These are phyloP conservation scores for Fopius arisanus DNA, from an alignment of 1,140 invertebrate genomes.

Conservation along the genomic window DNA sequence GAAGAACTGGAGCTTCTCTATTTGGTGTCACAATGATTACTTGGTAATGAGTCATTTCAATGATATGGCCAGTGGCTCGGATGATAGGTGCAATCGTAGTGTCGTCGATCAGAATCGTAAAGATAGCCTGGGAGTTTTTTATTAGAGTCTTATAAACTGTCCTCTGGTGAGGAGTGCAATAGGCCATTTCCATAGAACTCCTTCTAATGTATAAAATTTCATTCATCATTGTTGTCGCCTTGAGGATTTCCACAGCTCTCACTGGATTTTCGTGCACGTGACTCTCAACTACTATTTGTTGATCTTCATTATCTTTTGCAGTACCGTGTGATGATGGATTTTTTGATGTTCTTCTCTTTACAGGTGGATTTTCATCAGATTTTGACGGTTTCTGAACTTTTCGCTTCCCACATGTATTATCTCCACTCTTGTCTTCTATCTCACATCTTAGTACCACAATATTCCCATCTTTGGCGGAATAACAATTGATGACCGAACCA, in stretches of 20 bases:
- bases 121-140: neutral
- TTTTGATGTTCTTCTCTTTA: neutral
- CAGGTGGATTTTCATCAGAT: neutral
- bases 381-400: neutral
- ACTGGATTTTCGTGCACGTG: neutral
- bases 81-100: neutral
- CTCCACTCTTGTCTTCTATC: neutral
- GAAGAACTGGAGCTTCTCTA: neutral
- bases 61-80: neutral
- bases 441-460: neutral
- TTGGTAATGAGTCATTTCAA: neutral
- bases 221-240: neutral
- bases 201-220: neutral
- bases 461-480: neutral
- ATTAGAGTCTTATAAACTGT: neutral
- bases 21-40: neutral
- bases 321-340: neutral
- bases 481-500: neutral
- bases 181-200: neutral
- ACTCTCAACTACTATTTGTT: neutral
- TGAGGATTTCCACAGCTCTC: neutral
- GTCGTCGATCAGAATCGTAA: neutral
- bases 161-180: neutral
- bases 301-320: neutral
- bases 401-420: neutral